A percentile compares a stretch with the other conserved stretches of the same genome.
phyloP scores from a whole-genome alignment of 2,797 vertebrate genomes.

The Nannoperca australis region DNA sequence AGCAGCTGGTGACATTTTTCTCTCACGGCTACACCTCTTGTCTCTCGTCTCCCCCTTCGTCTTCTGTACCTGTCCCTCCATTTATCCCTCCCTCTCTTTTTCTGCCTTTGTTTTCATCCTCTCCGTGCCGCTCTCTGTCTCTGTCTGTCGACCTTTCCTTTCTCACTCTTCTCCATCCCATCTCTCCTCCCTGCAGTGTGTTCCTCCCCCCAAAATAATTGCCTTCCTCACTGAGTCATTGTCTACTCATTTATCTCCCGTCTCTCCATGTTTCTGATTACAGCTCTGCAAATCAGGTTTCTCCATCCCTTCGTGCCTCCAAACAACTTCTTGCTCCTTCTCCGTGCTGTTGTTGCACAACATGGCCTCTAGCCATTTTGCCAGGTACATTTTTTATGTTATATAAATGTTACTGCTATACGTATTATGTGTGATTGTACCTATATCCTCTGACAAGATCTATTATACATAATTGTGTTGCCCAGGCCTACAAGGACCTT shows the following conservation, averaged over 20 bases:
- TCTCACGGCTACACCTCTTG: slow-evolving; percentile 1
- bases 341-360: slow-evolving; percentile 21
- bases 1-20: slow-evolving; percentile 28
- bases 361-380: slow-evolving; percentile 18
- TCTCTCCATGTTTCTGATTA: slow-evolving; percentile 70
- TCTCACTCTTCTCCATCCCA: slow-evolving; percentile 41
- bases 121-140: slow-evolving; percentile 19
- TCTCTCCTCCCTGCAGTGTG: slow-evolving; percentile 52
- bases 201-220: slow-evolving; percentile 65
- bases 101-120: slow-evolving; percentile 34
- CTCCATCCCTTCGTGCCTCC: slow-evolving; percentile 34
- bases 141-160: slow-evolving; percentile 35
- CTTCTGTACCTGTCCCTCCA: slow-evolving; percentile 1
- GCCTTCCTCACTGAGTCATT: slow-evolving; percentile 71
- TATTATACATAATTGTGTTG: not conserved
- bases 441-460: not conserved
- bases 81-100: slow-evolving; percentile 11
- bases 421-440: not conserved
- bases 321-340: slow-evolving; percentile 33
- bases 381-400: not conserved
- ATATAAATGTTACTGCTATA: not conserved
- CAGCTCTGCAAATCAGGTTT: slow-evolving; percentile 63
- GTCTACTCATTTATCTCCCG: slow-evolving; percentile 73
- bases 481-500: not conserved
- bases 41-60: slow-evolving; percentile 2